phyloP scores from a whole-genome alignment of 2,113 vertebrate species.

The Leptobrachium ailaonicum region DNA sequence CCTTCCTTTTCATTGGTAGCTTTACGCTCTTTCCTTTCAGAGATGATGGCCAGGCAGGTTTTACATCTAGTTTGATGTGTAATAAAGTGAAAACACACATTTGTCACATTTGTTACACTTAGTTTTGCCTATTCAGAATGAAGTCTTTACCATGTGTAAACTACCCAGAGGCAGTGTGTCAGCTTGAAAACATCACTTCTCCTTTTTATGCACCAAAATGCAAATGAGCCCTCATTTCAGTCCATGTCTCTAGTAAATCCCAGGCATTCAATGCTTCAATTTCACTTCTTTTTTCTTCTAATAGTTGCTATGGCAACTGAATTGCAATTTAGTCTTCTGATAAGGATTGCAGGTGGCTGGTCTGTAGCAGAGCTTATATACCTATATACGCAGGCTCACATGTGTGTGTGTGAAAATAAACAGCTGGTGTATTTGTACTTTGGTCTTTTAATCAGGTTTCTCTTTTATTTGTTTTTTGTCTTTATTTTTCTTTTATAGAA shows the following conservation, averaged over 20 bases:
- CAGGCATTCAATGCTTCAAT: slow-evolving; percentile 20
- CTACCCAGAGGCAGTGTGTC: slow-evolving; percentile 19
- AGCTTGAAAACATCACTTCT: slow-evolving; percentile 28
- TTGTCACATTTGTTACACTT: slow-evolving; percentile 7
- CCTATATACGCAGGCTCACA: not conserved
- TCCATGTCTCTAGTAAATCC: slow-evolving; percentile 21
- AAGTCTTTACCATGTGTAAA: slow-evolving; percentile 31
- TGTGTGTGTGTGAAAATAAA: slow-evolving; percentile 8
- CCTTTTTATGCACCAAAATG: slow-evolving; percentile 35
- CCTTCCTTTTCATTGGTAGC: not conserved
- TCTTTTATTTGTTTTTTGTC: too few relatives aligned
- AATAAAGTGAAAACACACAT: not conserved
- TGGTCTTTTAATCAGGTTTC: too few relatives aligned
- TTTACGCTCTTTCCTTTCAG: not conserved
- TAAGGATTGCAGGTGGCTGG: slow-evolving; percentile 24
- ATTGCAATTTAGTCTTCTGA: not conserved
- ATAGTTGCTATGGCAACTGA: slow-evolving; percentile 27
- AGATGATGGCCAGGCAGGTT: not conserved
- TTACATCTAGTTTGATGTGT: not conserved
- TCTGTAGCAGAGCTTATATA: not conserved
- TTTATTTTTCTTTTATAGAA: too few relatives aligned
- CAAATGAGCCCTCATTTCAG: slow-evolving; percentile 41
- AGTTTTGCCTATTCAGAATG: slow-evolving; percentile 7
- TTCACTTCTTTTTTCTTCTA: not conserved
- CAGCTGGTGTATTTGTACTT: not conserved